Evolutionary conservation across 2,113 vertebrate genomes (phyloP).

Genomic region (Laticauda laticaudata): DNA sequence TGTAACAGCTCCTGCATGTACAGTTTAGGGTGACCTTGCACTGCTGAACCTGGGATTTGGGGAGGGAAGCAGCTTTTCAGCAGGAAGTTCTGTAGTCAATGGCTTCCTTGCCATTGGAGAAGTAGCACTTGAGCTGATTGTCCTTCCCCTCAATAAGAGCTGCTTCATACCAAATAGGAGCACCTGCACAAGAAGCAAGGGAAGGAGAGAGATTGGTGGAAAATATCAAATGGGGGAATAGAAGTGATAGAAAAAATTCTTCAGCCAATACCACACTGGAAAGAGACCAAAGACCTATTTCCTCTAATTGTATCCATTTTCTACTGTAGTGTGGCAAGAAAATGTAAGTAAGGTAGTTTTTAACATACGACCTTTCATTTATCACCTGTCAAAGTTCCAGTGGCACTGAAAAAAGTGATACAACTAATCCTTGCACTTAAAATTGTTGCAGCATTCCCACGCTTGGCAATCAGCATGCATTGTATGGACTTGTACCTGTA

Average conservation of each 20-base stretch:
- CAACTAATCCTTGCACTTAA: neutral
- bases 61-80: neutral
- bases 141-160: neutral
- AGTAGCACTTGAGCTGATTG: neutral
- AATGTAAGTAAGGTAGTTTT: neutral
- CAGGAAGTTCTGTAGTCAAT: neutral
- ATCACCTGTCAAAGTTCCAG: neutral
- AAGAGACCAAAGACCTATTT: neutral
- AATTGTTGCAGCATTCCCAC: neutral
- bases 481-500: too few relatives aligned
- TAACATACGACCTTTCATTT: neutral
- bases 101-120: neutral
- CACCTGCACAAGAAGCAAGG: neutral
- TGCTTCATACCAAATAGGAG: neutral
- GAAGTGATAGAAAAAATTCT: neutral
- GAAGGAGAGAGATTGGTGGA: neutral
- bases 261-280: neutral
- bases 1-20: neutral
- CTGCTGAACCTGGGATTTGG: neutral
- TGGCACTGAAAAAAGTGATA: too few relatives aligned
- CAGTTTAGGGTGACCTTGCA: neutral
- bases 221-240: neutral
- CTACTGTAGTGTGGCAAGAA: neutral
- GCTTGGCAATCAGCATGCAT: neutral
- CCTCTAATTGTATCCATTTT: neutral